Base-by-base conservation (phyloP, 2,888 invertebrate genomes). In the Drosophila prolongata region DNA sequence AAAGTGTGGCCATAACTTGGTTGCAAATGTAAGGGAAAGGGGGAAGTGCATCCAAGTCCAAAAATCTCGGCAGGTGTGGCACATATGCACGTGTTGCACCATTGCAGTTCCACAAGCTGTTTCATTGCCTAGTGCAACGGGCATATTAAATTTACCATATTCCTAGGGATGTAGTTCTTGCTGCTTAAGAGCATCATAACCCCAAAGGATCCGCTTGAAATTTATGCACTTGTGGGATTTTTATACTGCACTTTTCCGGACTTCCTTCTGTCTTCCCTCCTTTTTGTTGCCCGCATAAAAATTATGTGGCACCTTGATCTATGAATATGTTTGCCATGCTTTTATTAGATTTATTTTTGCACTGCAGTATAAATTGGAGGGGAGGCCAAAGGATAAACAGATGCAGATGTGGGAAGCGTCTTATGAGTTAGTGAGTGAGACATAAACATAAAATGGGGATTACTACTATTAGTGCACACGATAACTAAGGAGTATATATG, bases 221-320 rank as follows among this genome's bases (percentile, higher is more conserved):
- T 89, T 80, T 84, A 89, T 84, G 87, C 84, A 84, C 84, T 87
- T 83, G 80, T 71, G 84, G 78, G 78, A 89, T 69, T 84, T 71
- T 82, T 53, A 64, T 69, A 67, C 78, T 52, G 69, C 75, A 56
- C 69, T 71, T 59, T 10, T 13, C 35, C 27, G 13, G 14, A 11
- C 14, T 11, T 47, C 10, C 34, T 13, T 37, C n/a, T 19, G 13
- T 16, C 27, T n/a, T 14, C n/a, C 6, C 16, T 6, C 10, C 16
- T 38, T 38, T 35, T 37, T 50, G 55, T 54, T 42, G 43, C 19
- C 30, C 58, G 58, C 58, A 67, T 68, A 35, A 53, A 58, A 58
- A 69, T 70, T 42, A 69, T 69, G 60, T 49, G 49, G 8, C 47
- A 59, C 46, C 55, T 54, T 78, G 82, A 80, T 74, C 70, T 81